phyloP scores from a whole-genome alignment of 2,113 vertebrate genomes.

The Ciconia boyciana region DNA sequence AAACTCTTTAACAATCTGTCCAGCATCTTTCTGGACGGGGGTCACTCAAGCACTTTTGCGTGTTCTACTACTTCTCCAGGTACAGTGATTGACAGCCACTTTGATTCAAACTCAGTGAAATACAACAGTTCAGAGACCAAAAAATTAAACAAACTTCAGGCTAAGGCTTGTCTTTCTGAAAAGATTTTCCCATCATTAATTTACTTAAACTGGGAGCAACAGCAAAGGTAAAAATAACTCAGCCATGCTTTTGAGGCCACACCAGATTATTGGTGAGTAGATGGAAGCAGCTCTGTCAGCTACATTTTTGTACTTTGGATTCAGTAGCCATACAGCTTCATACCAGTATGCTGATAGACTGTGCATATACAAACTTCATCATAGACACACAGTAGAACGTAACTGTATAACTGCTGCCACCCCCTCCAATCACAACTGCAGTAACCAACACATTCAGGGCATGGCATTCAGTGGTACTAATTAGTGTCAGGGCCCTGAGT shows the following conservation, averaged over 20 bases:
- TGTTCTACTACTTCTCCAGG: not conserved
- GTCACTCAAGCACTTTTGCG: not conserved
- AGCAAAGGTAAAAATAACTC: not conserved
- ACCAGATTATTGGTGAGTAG: not conserved
- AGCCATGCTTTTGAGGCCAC: not conserved
- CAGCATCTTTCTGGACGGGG: not conserved
- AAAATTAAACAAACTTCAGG: not conserved
- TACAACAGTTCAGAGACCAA: not conserved
- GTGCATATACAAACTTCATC: not conserved
- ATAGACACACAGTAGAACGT: not conserved
- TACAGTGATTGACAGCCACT: not conserved
- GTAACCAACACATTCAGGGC: not conserved
- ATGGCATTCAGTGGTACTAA: not conserved
- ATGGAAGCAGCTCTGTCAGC: not conserved
- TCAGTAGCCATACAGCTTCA: not conserved
- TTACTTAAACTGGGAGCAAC: not conserved
- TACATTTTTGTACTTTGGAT: not conserved
- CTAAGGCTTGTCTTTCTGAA: not conserved
- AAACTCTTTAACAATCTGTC: not conserved
- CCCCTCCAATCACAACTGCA: not conserved
- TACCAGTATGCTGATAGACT: no score
- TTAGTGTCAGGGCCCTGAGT: not conserved
- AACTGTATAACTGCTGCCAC: not conserved
- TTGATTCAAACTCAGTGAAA: not conserved
- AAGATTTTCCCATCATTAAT: not conserved